phyloP scores from a whole-genome alignment of 2,888 invertebrate species.

The Chrysina gloriosa region DNA sequence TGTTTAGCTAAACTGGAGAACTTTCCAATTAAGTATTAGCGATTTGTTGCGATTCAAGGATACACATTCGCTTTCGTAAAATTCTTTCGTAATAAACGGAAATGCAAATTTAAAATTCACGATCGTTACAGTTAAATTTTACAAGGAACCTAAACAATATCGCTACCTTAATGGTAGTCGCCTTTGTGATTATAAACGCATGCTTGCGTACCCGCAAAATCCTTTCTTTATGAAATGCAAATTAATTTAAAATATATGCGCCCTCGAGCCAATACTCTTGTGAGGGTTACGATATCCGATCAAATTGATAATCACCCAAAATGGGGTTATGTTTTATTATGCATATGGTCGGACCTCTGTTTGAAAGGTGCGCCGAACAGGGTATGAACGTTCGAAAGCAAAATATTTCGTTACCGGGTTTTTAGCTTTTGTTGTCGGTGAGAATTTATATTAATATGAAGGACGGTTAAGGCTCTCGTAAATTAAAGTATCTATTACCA shows the following conservation, averaged over 20 bases:
- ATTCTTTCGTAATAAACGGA: not conserved
- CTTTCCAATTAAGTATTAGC: too few species aligned
- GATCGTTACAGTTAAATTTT: not conserved
- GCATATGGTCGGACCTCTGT: slow-evolving; percentile 15
- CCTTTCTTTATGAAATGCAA: slow-evolving; percentile 26
- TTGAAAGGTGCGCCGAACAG: slow-evolving; percentile 6
- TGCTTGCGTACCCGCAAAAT: slow-evolving; percentile 21
- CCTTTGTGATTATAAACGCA: not conserved
- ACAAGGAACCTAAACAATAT: not conserved
- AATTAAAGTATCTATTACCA: slow-evolving; percentile 37
- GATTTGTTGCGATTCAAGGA: too few species aligned
- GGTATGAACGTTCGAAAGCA: not conserved
- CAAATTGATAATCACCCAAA: slow-evolving; percentile 27
- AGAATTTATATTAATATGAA: slow-evolving; percentile 37
- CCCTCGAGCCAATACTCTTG: slow-evolving; percentile 18
- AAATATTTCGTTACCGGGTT: slow-evolving; percentile 32
- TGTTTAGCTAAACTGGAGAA: too few species aligned
- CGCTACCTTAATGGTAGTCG: not conserved
- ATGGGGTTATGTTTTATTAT: slow-evolving; percentile 29
- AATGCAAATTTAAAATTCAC: not conserved
- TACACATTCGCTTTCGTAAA: too few species aligned
- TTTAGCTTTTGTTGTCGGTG: slow-evolving; percentile 26
- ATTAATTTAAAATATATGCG: slow-evolving; percentile 34
- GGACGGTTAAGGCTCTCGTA: slow-evolving; percentile 23
- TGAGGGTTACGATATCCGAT: slow-evolving; percentile 26